Percentiles rank a stretch among this genome's conserved stretches.
Conservation (phyloP, 2,113 vertebrate genomes). For the Ondatra zibethicus region DNA sequence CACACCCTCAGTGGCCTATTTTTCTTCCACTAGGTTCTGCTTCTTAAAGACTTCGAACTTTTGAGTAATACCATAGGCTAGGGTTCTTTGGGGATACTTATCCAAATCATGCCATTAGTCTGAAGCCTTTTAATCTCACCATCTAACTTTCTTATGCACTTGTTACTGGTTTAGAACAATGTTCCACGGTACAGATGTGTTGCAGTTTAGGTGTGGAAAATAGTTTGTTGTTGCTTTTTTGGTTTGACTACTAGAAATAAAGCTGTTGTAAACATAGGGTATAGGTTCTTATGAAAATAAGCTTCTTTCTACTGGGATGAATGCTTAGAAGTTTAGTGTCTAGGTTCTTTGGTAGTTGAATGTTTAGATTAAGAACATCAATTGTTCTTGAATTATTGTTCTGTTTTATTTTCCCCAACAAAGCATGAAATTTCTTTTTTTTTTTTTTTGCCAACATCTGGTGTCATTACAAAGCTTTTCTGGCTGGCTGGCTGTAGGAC, state of each 20-base stretch:
- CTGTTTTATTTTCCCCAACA: neutral
- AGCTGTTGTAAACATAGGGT: neutral
- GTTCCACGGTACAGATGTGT: neutral
- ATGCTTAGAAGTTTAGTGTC: neutral
- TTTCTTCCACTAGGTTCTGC: neutral
- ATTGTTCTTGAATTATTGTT: neutral
- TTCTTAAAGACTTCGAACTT: neutral
- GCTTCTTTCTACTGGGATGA: constrained; percentile 2
- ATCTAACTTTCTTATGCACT: neutral
- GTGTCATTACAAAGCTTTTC: neutral
- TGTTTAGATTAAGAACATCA: constrained; percentile 7
- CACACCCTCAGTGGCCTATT: neutral
- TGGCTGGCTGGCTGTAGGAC: neutral
- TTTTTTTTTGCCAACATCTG: constrained; percentile 18
- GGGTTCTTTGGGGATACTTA: neutral
- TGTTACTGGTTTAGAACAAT: neutral
- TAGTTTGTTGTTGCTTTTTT: constrained; percentile 12
- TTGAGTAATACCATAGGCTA: neutral
- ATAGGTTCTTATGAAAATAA: neutral
- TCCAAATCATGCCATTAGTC: neutral
- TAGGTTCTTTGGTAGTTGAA: neutral
- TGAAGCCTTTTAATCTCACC: neutral
- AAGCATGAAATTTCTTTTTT: neutral
- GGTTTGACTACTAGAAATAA: constrained; percentile 4
- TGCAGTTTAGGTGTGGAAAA: neutral